These are phyloP conservation scores for Danio choprae DNA, from an alignment of 2,797 vertebrate genomes.

Conservation along the genomic window DNA sequence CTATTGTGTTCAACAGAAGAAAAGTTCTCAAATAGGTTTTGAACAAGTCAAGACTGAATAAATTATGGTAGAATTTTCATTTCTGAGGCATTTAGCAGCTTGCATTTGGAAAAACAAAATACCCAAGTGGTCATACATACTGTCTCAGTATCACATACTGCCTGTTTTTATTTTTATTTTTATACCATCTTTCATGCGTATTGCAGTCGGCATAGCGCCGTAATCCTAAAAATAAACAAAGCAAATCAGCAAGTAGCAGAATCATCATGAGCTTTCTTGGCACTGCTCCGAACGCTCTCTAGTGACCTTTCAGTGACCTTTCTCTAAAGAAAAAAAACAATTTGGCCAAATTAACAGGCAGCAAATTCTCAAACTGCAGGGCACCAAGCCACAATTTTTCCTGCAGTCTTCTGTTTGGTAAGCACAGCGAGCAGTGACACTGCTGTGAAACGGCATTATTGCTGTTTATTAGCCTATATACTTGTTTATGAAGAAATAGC, in stretches of 20 bases:
- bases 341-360: slow-evolving; percentile 36
- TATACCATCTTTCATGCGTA: background rate
- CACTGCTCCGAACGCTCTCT: background rate
- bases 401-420: slow-evolving; percentile 26
- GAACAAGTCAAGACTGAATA: no score
- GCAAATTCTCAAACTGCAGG: slow-evolving; percentile 26
- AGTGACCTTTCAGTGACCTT: slow-evolving; percentile 31
- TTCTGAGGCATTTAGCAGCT: background rate
- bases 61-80: no score
- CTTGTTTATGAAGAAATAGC: slow-evolving; percentile 34
- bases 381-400: slow-evolving; percentile 22
- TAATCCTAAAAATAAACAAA: slow-evolving; percentile 26
- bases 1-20: no score
- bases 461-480: slow-evolving; percentile 43
- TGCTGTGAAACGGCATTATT: slow-evolving; percentile 31
- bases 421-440: slow-evolving; percentile 9
- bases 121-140: background rate
- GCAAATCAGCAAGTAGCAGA: background rate
- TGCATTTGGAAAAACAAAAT: background rate
- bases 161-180: background rate
- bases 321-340: slow-evolving; percentile 14
- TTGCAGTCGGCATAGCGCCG: background rate
- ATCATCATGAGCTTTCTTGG: slow-evolving; percentile 22
- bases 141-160: background rate
- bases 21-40: no score